phyloP scores from a whole-genome alignment of 2,797 vertebrate species.

The Enteromius viviparus region DNA sequence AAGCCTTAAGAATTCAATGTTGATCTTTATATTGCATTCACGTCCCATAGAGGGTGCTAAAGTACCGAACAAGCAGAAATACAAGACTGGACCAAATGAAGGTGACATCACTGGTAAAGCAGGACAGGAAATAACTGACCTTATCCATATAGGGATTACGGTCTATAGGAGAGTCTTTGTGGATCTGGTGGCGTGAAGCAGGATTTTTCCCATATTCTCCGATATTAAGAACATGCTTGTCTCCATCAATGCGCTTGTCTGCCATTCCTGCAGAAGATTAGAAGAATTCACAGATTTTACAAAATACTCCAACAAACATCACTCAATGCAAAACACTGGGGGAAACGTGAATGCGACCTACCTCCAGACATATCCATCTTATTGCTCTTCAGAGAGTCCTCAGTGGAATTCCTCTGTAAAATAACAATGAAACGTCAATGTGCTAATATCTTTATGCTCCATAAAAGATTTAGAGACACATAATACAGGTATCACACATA shows the following conservation, averaged over 20 bases:
- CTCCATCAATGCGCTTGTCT: slow-evolving; percentile 93
- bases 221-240: slow-evolving; percentile 82
- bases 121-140: slow-evolving; percentile 72
- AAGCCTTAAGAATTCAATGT: neutral
- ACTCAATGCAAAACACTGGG: neutral
- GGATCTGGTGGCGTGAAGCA: slow-evolving; percentile 86
- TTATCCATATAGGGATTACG: slow-evolving; percentile 94
- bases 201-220: slow-evolving; percentile 91
- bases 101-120: neutral
- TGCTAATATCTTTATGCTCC: neutral
- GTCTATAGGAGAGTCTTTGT: slow-evolving; percentile 95
- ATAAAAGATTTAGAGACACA: neutral
- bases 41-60: slow-evolving; percentile 39
- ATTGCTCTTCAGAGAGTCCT: slow-evolving; percentile 91
- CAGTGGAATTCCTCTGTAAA: slow-evolving; percentile 90
- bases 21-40: neutral
- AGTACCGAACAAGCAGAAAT: neutral
- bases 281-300: neutral
- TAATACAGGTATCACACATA: neutral
- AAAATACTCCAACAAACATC: neutral
- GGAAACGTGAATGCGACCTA: slow-evolving; percentile 54
- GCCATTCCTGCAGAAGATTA: slow-evolving; percentile 78
- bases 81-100: slow-evolving; percentile 6
- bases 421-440: slow-evolving; percentile 31
- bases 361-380: slow-evolving; percentile 88